Conservation (phyloP, 2,888 invertebrate species). For the Mythimna albipuncta region DNA sequence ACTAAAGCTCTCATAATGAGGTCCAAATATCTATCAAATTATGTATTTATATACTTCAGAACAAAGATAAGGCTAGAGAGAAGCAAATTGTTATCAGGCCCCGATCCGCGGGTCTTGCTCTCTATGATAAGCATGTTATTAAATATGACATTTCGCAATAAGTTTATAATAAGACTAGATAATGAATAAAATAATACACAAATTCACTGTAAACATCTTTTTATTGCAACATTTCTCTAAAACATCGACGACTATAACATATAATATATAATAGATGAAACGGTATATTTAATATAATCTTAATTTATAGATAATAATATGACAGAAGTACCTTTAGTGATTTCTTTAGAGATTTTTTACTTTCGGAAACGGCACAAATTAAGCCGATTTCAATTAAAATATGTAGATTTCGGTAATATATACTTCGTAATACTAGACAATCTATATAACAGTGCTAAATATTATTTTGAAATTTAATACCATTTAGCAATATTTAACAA, state of each 20-base stretch:
- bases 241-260: constrained; percentile 54
- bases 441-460: neutral
- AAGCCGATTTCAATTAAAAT: neutral
- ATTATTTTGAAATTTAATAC: constrained; percentile 1
- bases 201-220: constrained; percentile 64
- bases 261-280: constrained; percentile 39
- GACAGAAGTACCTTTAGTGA: constrained; percentile 1
- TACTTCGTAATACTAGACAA: constrained; percentile 29
- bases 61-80: constrained; percentile 40
- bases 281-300: neutral
- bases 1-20: constrained; percentile 34
- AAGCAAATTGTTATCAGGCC: constrained; percentile 53
- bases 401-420: constrained; percentile 17
- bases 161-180: constrained; percentile 35
- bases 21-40: constrained; percentile 29
- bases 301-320: neutral
- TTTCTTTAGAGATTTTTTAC: constrained; percentile 63
- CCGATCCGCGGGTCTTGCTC: constrained; percentile 63
- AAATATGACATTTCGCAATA: constrained; percentile 52
- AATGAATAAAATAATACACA: constrained; percentile 61
- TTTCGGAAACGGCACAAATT: constrained; percentile 66
- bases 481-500: neutral
- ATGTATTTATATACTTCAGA: constrained; percentile 28
- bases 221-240: constrained; percentile 69
- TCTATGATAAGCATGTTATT: constrained; percentile 59